These are phyloP conservation scores for Bettongia penicillata DNA, from an alignment of 2,113 vertebrate genomes.

Conservation along the genomic window DNA sequence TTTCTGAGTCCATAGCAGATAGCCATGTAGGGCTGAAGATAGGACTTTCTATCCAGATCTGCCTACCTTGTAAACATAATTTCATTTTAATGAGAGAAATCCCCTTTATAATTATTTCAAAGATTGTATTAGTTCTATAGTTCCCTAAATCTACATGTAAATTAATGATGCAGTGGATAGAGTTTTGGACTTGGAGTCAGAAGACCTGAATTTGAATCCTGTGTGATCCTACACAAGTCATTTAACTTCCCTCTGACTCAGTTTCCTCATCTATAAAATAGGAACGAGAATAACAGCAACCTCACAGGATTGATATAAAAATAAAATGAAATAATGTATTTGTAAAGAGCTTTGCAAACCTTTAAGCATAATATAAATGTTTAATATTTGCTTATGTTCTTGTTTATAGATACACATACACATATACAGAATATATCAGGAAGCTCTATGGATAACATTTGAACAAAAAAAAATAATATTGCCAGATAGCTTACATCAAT, in stretches of 20 bases:
- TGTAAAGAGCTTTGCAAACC: not conserved
- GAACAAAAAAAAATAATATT: not conserved
- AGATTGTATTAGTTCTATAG: not conserved
- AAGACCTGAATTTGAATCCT: not conserved
- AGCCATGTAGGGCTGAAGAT: not conserved
- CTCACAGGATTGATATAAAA: not conserved
- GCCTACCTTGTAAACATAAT: not conserved
- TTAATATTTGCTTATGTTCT: not conserved
- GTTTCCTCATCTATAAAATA: not conserved
- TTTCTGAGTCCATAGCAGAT: constrained; percentile 30
- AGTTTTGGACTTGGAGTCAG: not conserved
- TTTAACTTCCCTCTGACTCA: not conserved
- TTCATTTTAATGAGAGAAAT: not conserved
- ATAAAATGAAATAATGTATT: not conserved
- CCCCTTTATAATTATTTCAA: not conserved
- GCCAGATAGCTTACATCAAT: not conserved
- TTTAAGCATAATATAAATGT: not conserved
- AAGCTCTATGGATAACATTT: not conserved
- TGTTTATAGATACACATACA: not conserved
- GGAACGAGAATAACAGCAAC: not conserved
- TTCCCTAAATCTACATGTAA: not conserved
- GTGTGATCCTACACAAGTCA: not conserved
- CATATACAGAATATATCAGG: not conserved
- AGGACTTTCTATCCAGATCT: not conserved
- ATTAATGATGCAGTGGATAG: not conserved